These are phyloP conservation scores for Peromyscus attwateri DNA, from an alignment of 2,797 vertebrate genomes.

Conservation along the genomic window DNA sequence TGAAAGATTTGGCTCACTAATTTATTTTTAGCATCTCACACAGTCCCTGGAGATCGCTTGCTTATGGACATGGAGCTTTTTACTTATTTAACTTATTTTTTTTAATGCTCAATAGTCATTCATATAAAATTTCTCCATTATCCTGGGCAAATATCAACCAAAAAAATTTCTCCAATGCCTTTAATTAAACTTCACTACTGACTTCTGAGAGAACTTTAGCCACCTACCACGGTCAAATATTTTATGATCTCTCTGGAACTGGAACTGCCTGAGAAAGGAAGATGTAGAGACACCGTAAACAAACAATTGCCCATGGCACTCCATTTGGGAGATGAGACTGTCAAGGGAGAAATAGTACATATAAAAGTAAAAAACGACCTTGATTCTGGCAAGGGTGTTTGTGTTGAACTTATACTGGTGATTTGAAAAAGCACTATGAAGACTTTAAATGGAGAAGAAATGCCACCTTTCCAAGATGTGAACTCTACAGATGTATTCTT, in stretches of 20 bases:
- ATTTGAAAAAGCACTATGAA: neutral
- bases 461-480: neutral
- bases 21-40: neutral
- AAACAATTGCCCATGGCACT: conserved; percentile 43
- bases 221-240: neutral
- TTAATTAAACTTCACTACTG: conserved; percentile 59
- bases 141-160: conserved; percentile 48
- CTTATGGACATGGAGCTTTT: neutral
- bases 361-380: conserved; percentile 73
- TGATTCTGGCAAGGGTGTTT: neutral
- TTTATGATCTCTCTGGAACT: conserved; percentile 61
- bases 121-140: conserved; percentile 20
- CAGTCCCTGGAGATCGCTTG: neutral
- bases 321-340: conserved; percentile 72
- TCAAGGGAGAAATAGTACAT: conserved; percentile 60
- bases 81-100: neutral
- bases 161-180: neutral
- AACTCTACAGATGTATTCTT: no score
- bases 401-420: neutral
- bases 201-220: conserved; percentile 22
- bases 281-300: conserved; percentile 50
- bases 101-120: neutral
- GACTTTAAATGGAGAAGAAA: conserved; percentile 35
- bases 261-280: neutral
- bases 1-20: neutral